Percentiles rank a stretch among this genome's conserved stretches.
These are phyloP conservation scores for Empidonax alnorum DNA, from an alignment of 2,113 vertebrate species.

Conservation along the genomic window DNA sequence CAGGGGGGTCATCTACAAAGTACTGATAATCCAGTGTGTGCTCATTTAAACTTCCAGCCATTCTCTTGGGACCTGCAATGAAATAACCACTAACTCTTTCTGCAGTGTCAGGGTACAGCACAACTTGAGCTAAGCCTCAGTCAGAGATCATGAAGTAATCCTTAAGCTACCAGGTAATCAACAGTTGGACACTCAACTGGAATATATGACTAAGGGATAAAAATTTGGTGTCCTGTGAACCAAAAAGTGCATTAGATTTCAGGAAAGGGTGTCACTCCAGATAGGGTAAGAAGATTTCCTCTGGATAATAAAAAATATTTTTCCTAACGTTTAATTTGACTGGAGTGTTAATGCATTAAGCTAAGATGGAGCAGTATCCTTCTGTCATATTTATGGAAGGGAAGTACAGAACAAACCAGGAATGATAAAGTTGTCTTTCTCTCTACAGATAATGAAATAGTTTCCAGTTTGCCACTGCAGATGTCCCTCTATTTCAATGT, in stretches of 20 bases:
- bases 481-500: conserved; percentile 95
- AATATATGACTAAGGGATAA: neutral
- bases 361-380: neutral
- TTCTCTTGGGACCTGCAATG: neutral
- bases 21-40: neutral
- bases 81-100: neutral
- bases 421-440: neutral
- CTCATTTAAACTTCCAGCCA: neutral
- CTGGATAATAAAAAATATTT: neutral
- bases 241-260: neutral
- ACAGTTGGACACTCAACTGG: neutral
- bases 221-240: neutral
- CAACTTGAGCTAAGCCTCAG: neutral
- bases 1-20: neutral
- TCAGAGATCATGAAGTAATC: neutral
- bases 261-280: neutral
- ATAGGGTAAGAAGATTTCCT: neutral
- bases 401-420: neutral
- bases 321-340: neutral
- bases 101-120: neutral
- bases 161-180: neutral
- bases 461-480: conserved; percentile 91
- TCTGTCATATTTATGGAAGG: neutral
- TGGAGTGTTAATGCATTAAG: neutral
- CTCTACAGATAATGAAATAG: conserved; percentile 81